These are phyloP conservation scores for Neoaliturus tenellus DNA, from an alignment of 2,888 invertebrate species.

Conservation along the genomic window DNA sequence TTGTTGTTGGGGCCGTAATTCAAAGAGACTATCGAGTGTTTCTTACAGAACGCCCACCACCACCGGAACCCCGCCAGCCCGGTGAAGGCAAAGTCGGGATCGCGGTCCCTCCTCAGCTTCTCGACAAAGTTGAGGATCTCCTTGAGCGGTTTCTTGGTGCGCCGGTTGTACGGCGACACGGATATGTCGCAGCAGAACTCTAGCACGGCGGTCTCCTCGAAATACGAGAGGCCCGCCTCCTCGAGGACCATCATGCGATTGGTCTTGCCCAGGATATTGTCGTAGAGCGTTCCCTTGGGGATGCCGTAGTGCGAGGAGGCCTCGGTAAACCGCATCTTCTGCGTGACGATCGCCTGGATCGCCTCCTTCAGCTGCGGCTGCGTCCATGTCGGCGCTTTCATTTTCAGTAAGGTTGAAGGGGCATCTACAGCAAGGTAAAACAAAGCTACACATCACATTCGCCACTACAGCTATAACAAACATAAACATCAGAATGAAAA, in stretches of 20 bases:
- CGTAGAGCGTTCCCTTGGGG: constrained; percentile 86
- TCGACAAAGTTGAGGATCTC: constrained; percentile 81
- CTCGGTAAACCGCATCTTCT: constrained; percentile 86
- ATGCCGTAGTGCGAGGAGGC: constrained; percentile 83
- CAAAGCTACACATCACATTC: constrained; percentile 63
- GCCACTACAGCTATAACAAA: constrained; percentile 57
- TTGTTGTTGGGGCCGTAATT: constrained; percentile 72
- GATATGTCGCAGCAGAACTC: constrained; percentile 86
- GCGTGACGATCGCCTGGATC: constrained; percentile 84
- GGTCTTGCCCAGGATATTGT: constrained; percentile 86
- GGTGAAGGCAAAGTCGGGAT: constrained; percentile 80
- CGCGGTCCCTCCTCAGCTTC: constrained; percentile 76
- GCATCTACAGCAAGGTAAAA: constrained; percentile 63
- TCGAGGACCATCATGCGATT: constrained; percentile 86
- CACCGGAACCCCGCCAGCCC: constrained; percentile 85
- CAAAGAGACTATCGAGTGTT: constrained; percentile 83
- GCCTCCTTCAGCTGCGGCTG: constrained; percentile 85
- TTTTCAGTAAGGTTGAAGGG: constrained; percentile 75
- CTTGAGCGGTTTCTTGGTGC: constrained; percentile 81
- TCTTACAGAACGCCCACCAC: constrained; percentile 92
- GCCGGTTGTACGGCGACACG: constrained; percentile 81
- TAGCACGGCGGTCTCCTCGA: constrained; percentile 80
- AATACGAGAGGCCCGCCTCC: constrained; percentile 78
- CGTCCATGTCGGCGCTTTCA: constrained; percentile 86
- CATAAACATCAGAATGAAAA: background rate